Evolutionary conservation across 2,888 invertebrate species (phyloP).

Genomic region (Ernsta delagoae): DNA sequence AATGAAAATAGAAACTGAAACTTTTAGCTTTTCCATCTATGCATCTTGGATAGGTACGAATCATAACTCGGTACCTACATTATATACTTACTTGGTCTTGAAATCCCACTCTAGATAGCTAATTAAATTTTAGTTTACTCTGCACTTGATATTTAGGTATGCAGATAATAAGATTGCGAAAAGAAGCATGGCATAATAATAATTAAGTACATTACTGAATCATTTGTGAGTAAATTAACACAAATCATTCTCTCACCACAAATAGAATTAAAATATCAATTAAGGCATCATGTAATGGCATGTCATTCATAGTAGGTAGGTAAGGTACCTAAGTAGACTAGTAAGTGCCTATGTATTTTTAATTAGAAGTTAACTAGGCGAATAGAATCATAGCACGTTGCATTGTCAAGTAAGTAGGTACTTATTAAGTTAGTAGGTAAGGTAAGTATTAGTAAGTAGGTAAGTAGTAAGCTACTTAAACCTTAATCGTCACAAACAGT

Average conservation of each 20-base stretch:
- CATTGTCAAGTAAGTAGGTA: neutral
- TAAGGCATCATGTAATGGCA: slow-evolving; percentile 20
- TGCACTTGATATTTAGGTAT: slow-evolving; percentile 43
- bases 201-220: slow-evolving; percentile 35
- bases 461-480: too few species aligned
- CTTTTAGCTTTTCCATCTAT: slow-evolving; percentile 42
- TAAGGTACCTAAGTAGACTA: slow-evolving; percentile 10
- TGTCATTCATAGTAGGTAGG: neutral
- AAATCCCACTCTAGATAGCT: slow-evolving; percentile 41
- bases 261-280: slow-evolving; percentile 6
- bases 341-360: slow-evolving; percentile 5
- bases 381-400: neutral
- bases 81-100: slow-evolving; percentile 8
- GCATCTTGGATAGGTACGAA: slow-evolving; percentile 43
- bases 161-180: slow-evolving; percentile 24
- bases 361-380: slow-evolving; percentile 17
- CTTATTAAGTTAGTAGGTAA: neutral
- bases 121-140: slow-evolving; percentile 34
- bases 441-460: too few species aligned
- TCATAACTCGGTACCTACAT: neutral
- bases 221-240: slow-evolving; percentile 43
- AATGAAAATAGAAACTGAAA: slow-evolving; percentile 40
- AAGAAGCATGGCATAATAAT: slow-evolving; percentile 44
- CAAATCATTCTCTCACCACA: slow-evolving; percentile 22
- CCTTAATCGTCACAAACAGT: too few species aligned